Percentiles rank a stretch among this genome's conserved stretches.
phyloP scores from a whole-genome alignment of 2,797 vertebrate genomes.

The Neoniphon sammara region DNA sequence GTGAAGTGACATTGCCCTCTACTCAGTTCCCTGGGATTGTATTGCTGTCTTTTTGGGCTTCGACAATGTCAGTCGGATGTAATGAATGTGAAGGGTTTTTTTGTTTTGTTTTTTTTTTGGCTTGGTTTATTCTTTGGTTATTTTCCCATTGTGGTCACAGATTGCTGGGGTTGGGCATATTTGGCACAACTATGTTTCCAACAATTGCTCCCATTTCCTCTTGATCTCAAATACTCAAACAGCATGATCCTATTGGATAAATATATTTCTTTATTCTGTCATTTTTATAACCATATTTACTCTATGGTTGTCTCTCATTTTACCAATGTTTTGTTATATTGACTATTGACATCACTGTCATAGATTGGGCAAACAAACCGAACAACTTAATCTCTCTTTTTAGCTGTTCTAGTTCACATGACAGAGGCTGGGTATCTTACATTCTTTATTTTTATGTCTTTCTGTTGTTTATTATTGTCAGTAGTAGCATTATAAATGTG shows the following conservation, averaged over 20 bases:
- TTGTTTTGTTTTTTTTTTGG: conserved; percentile 31
- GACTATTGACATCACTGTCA: conserved; percentile 27
- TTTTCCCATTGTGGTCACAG: conserved; percentile 69
- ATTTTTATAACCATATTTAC: conserved; percentile 36
- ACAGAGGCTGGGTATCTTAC: neutral
- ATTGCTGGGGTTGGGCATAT: conserved; percentile 54
- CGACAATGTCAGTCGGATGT: conserved; percentile 64
- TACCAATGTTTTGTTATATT: conserved; percentile 28
- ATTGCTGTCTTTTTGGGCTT: conserved; percentile 57
- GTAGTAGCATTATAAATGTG: neutral
- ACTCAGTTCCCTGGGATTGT: conserved; percentile 45
- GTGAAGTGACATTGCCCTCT: conserved; percentile 59
- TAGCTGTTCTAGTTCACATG: conserved; percentile 7
- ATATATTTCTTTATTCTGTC: conserved; percentile 41
- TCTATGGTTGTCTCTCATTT: conserved; percentile 43
- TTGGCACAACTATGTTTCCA: conserved; percentile 58
- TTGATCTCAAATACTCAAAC: conserved; percentile 50
- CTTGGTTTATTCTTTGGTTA: conserved; percentile 64
- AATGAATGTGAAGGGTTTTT: conserved; percentile 56
- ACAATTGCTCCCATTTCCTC: conserved; percentile 58
- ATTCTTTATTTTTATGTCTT: neutral
- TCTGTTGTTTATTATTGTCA: neutral
- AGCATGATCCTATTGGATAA: conserved; percentile 56
- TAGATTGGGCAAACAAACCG: conserved; percentile 35
- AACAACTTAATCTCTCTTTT: neutral